Conservation (phyloP, 2,888 invertebrate genomes). For the Amphipyra berbera region DNA sequence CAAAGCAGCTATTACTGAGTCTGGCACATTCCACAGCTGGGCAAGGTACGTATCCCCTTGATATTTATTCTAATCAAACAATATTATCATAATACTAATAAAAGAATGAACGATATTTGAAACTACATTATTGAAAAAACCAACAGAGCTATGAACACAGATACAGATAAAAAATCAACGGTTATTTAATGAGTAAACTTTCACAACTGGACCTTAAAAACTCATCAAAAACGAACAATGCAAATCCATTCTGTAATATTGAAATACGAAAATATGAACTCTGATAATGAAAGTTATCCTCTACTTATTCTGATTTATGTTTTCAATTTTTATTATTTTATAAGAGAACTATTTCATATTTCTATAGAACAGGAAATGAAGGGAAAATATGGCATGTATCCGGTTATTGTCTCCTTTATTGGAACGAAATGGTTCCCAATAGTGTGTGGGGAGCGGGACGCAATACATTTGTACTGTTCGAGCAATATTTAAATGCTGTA, state of each 20-base stretch:
- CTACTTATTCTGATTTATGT: constrained; percentile 15
- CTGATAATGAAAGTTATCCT: constrained; percentile 7
- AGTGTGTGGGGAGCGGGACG: no score
- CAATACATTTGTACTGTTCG: no score
- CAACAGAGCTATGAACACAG: no score
- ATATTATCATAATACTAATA: no score
- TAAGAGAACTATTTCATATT: not conserved
- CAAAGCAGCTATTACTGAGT: no score
- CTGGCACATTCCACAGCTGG: no score
- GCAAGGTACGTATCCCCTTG: no score
- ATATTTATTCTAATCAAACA: no score
- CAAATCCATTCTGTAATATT: not conserved
- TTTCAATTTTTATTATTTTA: constrained; percentile 19
- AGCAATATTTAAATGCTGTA: no score
- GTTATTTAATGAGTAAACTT: not conserved
- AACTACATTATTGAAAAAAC: no score
- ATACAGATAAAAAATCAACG: no score
- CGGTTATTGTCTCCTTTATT: constrained; percentile 33
- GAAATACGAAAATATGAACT: constrained; percentile 5
- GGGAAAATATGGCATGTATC: constrained; percentile 10
- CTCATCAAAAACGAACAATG: constrained; percentile 2
- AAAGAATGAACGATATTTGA: no score
- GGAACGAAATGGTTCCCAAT: constrained; percentile 20
- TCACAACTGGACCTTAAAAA: not conserved
- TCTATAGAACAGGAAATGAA: constrained; percentile 12